phyloP scores from a whole-genome alignment of 2,888 invertebrate species.

The Melitaea athalia region DNA sequence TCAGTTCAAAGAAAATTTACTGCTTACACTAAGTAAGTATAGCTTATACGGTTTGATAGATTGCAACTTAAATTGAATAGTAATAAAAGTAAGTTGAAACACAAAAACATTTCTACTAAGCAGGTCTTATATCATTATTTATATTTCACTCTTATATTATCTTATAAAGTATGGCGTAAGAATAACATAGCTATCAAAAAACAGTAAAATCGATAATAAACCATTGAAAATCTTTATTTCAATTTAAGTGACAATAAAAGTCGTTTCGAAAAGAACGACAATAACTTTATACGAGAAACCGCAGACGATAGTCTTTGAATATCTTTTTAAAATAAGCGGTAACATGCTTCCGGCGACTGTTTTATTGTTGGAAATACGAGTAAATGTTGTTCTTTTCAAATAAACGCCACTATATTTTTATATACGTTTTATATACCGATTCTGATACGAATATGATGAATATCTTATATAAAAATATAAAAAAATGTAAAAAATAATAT shows the following conservation, averaged over 20 bases:
- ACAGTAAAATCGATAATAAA: background rate
- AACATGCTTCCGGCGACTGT: conserved; percentile 12
- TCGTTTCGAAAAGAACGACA: conserved; percentile 38
- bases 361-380: conserved; percentile 16
- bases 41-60: too few relatives aligned
- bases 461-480: too few relatives aligned
- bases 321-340: conserved; percentile 27
- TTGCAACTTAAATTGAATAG: too few relatives aligned
- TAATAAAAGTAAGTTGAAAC: too few relatives aligned
- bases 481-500: too few relatives aligned
- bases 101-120: too few relatives aligned
- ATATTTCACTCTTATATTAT: background rate
- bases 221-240: conserved; percentile 47
- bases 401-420: background rate
- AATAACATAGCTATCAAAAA: background rate
- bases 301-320: conserved; percentile 28
- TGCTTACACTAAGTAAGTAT: too few relatives aligned
- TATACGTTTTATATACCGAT: background rate
- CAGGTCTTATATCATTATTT: background rate
- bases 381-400: conserved; percentile 4
- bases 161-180: background rate
- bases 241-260: conserved; percentile 55
- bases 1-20: too few relatives aligned
- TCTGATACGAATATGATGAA: background rate
- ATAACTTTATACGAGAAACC: conserved; percentile 42